These are phyloP conservation scores for Isurus oxyrinchus DNA, from an alignment of 2,113 vertebrate species.

Conservation along the genomic window DNA sequence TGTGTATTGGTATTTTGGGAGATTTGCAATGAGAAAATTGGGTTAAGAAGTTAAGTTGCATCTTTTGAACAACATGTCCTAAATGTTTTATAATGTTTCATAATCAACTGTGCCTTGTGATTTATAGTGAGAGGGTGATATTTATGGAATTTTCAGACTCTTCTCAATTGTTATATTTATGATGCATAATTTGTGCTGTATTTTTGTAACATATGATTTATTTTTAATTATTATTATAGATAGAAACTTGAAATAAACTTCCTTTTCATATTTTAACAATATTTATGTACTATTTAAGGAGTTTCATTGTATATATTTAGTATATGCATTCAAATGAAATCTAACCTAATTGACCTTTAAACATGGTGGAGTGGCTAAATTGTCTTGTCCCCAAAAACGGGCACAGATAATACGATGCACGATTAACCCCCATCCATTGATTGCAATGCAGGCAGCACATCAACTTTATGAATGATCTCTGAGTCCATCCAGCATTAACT, in stretches of 20 bases:
- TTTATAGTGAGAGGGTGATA: neutral
- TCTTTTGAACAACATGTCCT: neutral
- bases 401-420: neutral
- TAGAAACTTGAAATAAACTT: constrained; percentile 29
- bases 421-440: neutral
- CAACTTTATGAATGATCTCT: neutral
- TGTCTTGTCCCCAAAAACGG: neutral
- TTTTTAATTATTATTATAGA: constrained; percentile 14
- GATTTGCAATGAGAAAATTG: constrained; percentile 7
- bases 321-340: neutral
- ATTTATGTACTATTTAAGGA: neutral
- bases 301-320: neutral
- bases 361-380: too few species aligned
- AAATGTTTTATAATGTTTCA: neutral
- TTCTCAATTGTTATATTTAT: neutral
- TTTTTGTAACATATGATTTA: constrained; percentile 34
- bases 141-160: neutral
- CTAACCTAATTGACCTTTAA: neutral
- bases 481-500: neutral
- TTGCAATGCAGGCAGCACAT: neutral
- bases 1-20: neutral
- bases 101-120: neutral
- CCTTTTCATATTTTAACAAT: constrained; percentile 23
- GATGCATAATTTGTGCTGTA: neutral
- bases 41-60: neutral